Base-by-base conservation (phyloP, 1,140 invertebrate species). In the Neodiprion virginianus region DNA sequence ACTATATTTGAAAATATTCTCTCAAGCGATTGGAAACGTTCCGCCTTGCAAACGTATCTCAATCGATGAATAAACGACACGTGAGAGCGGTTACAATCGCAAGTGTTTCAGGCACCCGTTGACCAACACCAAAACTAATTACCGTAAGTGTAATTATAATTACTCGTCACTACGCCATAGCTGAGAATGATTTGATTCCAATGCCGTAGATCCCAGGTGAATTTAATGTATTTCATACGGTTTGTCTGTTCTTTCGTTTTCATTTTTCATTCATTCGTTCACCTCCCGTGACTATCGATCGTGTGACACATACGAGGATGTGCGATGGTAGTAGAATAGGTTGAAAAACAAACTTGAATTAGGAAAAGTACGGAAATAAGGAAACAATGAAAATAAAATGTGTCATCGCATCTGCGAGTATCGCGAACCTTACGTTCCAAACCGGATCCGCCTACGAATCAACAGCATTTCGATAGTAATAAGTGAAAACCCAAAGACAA, bases 11-110 rank as follows among this genome's bases (percentile, higher is more conserved):
- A 40, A 5, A 40, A 40, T 40, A 40, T 40, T 40, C 28, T 40
- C 28, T 40, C 5, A 40, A 2, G 28, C 28, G 28, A 40, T 40
- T 40, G 28, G 5, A 72, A 86, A 86, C 82, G 76, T 82, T 82
- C 84, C 81, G 79, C 87, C 85, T 85, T 88, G 85, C 85, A 78
- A 79, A 83, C 83, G 84, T 86, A 85, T 77, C 77, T 76, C 11
- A 28, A 67, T 61, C 53, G n/a, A 61, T 61, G 53, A 61, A 61
- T 61, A 12, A 17, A 61, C 53, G 53, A 61, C n/a, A 61, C 53
- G 53, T 61, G n/a, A 61, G 53, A 17, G 53, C n/a, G 5, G 14
- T 61, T 61, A 8, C 4, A 61, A 61, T 61, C 11, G n/a, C 8
- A 12, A 61, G 53, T 61, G 53, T 61, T 61, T 61, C 8, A 17